Base-by-base conservation (phyloP, 2,113 vertebrate genomes). In the Hypomesus transpacificus region DNA sequence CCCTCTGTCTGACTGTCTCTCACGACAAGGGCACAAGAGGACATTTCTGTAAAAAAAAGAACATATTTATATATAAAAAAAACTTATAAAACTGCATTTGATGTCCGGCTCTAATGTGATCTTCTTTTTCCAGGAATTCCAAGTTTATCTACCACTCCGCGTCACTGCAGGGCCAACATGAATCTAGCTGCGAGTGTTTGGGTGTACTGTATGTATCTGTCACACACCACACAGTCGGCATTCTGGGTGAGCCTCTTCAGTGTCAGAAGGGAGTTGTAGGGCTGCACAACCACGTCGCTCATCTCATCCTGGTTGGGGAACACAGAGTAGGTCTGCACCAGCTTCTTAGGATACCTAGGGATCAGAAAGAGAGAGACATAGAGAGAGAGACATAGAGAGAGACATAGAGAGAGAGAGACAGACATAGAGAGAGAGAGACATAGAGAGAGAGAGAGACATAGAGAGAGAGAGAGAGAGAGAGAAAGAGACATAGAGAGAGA, bases 291-390 rank as follows among this genome's bases (percentile, higher is more conserved):
- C 53, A 99, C 96, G 1, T 99, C 97, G 0, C 97, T 99, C 97
- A 99, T 99, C 89, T 99, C 97, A 1, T 99, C 95, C 90, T 98
- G 96, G 89, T 97, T 98, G 5, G 97, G 97, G 85, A 99, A 99
- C 67, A 99, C 97, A 0, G 97, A 99, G 81, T 99, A 99, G 0
- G 96, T 99, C 93, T 99, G 95, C 71, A 99, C 95, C 88, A 99
- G 86, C 85, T 99, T 99, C 92, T 99, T 99, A 39, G 97, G 97
- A 84, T 98, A 99, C 87, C 97, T 98, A 73, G 26, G 73, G 60
- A 68, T 68, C 20, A 34, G 59, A 74, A 20, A 72, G 61, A 56
- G 57, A 70, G 20, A 17, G 1, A 52, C 2, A 21, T 22, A 4
- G n/a, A 66, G 17, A 54, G 14, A 52, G 16, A 59, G 24, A 60